Percentiles rank a stretch among this genome's conserved stretches.
Evolutionary conservation across 2,797 vertebrate genomes (phyloP).

Genomic region (Alosa sapidissima): DNA sequence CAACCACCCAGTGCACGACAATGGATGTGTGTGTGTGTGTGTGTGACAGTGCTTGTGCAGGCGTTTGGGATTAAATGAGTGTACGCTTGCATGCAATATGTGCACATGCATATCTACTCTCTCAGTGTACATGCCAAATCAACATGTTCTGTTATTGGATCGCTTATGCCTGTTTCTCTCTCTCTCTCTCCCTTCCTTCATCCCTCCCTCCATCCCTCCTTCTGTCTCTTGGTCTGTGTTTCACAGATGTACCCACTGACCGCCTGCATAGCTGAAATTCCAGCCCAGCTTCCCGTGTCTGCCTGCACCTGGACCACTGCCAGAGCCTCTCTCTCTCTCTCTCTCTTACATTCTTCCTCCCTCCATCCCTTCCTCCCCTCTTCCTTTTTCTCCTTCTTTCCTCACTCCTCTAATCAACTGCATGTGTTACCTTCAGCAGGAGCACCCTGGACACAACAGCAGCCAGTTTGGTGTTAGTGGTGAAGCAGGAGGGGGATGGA

Average conservation of each 20-base stretch:
- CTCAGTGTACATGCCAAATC: neutral
- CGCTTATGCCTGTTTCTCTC: neutral
- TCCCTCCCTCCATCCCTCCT: constrained; percentile 6
- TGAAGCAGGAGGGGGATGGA: constrained; percentile 15
- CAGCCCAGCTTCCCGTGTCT: constrained; percentile 74
- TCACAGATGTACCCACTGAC: constrained; percentile 68
- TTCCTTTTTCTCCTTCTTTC: constrained; percentile 55
- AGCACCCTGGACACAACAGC: constrained; percentile 16
- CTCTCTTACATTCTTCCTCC: constrained; percentile 32
- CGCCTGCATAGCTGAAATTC: constrained; percentile 80
- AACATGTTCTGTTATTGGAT: neutral
- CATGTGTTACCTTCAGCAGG: constrained; percentile 50
- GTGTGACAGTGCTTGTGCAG: neutral
- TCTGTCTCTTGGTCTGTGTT: constrained; percentile 14
- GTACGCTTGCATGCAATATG: neutral
- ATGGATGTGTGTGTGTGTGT: constrained; percentile 3
- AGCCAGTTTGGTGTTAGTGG: constrained; percentile 26
- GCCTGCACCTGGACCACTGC: constrained; percentile 69
- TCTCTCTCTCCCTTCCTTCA: neutral
- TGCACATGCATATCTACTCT: neutral
- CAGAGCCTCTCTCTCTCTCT: constrained; percentile 59
- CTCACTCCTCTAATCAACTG: constrained; percentile 55
- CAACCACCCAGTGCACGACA: neutral
- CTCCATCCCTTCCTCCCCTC: constrained; percentile 41
- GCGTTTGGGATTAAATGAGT: neutral